These are phyloP conservation scores for Istiophorus platypterus DNA, from an alignment of 2,113 vertebrate species.

Conservation along the genomic window DNA sequence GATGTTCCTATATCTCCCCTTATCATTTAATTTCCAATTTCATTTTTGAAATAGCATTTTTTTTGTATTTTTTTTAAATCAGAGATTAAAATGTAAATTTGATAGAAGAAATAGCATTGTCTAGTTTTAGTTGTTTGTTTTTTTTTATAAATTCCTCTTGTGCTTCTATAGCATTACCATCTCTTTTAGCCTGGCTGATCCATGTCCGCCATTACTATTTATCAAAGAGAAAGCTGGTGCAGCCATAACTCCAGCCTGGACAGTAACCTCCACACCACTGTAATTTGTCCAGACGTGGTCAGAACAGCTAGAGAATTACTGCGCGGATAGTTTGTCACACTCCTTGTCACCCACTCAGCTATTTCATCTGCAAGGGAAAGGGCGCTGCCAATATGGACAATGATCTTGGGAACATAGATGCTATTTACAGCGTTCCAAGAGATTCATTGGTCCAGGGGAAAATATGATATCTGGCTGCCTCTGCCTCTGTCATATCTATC, in stretches of 20 bases:
- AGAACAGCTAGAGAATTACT: slow-evolving; percentile 51
- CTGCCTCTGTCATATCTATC: slow-evolving; percentile 86
- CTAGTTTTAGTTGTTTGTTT: neutral
- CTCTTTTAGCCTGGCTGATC: slow-evolving; percentile 51
- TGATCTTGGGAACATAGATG: slow-evolving; percentile 58
- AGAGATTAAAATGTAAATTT: slow-evolving; percentile 1
- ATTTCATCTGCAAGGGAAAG: slow-evolving; percentile 80
- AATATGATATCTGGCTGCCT: slow-evolving; percentile 86
- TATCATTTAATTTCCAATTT: neutral
- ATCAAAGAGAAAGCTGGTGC: slow-evolving; percentile 55
- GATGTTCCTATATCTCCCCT: neutral
- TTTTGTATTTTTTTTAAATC: slow-evolving; percentile 2
- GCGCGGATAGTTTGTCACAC: slow-evolving; percentile 68
- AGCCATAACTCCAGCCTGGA: slow-evolving; percentile 72
- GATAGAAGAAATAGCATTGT: neutral
- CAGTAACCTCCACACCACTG: slow-evolving; percentile 66
- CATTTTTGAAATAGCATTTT: no score
- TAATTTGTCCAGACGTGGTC: slow-evolving; percentile 72
- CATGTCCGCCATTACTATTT: slow-evolving; percentile 52
- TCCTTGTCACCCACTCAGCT: slow-evolving; percentile 59
- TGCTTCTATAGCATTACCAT: slow-evolving; percentile 32
- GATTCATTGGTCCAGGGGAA: slow-evolving; percentile 76
- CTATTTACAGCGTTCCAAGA: slow-evolving; percentile 82
- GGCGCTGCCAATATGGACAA: slow-evolving; percentile 38
- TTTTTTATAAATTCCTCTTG: neutral